These are phyloP conservation scores for Bombus polaris DNA, from an alignment of 1,140 invertebrate genomes.

Conservation along the genomic window DNA sequence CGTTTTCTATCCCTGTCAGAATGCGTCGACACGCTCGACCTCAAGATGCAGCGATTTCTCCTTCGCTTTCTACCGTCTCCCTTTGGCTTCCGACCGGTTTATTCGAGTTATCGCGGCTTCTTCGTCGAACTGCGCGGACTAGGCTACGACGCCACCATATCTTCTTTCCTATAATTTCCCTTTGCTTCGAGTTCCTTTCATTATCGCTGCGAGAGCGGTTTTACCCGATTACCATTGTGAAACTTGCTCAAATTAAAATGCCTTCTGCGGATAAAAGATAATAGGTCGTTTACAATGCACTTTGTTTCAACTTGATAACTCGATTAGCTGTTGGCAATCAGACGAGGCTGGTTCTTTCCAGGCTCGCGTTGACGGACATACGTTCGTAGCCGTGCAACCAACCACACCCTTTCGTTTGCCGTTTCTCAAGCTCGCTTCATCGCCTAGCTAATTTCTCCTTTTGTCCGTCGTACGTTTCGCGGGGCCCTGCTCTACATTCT, in stretches of 20 bases:
- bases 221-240: neutral
- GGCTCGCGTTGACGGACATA: neutral
- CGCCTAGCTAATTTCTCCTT: constrained; percentile 1
- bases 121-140: no score
- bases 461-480: neutral
- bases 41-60: constrained; percentile 4
- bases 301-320: constrained; percentile 17
- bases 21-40: constrained; percentile 8
- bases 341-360: neutral
- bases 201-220: neutral
- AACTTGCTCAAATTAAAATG: constrained; percentile 2
- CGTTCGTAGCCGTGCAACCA: constrained; percentile 16
- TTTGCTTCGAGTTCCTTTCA: neutral
- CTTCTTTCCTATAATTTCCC: neutral
- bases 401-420: constrained; percentile 40
- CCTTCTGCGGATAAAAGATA: constrained; percentile 4
- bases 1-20: neutral
- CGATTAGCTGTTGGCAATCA: neutral
- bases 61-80: neutral
- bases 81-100: neutral
- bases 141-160: neutral
- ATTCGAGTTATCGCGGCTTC: neutral
- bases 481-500: no score
- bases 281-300: constrained; percentile 3
- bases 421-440: constrained; percentile 17